Evolutionary conservation across 2,797 vertebrate genomes (phyloP), one percentile per base, ranked within the genome.

Genomic region (Coreius guichenoti): DNA sequence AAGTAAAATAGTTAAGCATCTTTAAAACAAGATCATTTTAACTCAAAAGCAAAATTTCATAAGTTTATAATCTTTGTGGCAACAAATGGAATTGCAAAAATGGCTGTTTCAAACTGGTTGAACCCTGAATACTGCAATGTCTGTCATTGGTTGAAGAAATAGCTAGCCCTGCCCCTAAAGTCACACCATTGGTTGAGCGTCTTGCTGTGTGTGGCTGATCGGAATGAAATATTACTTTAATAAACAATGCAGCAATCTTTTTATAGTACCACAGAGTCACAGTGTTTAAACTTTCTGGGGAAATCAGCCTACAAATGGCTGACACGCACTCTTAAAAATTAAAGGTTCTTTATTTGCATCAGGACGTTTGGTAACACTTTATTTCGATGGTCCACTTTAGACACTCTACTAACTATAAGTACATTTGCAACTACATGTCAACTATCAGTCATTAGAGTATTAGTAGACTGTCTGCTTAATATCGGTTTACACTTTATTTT

Each of bases 221-320:
- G 1, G 61, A 49, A 80, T 67, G 6, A 80, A 67, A 33, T 33
- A 67, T 31, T 31, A 0, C n/a, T 80, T 67, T 80, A 80, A 67
- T 80, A 67, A 49, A 67, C 76, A 78, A 63, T 43, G 5, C 76
- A 67, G 19, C 26, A 49, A 1, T 17, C 36, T 31, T 78, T 49
- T 33, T 31, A 33, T 49, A 67, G 19, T 1, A 3, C n/a, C 6
- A 67, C 43, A 49, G 23, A 17, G 36, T 61, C 14, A 58, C 21
- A 19, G 23, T 26, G 56, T 61, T 61, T 67, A 65, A 47, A 31
- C 11, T 80, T 33, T 21, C 56, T 14, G 8, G 77, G 54, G 77
- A 80, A 80, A 65, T 80, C 17, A 33, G 49, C 43, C 1, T 33
- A 67, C 5, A 65, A 67, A 80, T 47, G 61, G 43, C 78, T 79